phyloP scores from a whole-genome alignment of 1,140 invertebrate species.

The Sycophila sp. region DNA sequence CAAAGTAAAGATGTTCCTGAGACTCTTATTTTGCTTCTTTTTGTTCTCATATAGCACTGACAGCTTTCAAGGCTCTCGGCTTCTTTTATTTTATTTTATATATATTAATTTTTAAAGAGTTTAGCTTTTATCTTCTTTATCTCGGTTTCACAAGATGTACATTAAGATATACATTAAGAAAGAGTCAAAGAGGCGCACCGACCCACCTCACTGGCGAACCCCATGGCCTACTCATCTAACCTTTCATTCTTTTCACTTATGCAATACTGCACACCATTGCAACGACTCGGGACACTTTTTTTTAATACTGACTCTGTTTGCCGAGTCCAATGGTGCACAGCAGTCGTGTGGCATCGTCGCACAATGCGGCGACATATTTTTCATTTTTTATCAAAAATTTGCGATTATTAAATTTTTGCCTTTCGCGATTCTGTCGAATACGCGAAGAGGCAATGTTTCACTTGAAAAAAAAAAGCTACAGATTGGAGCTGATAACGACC shows the following conservation, averaged over 20 bases:
- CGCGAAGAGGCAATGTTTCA: too few species aligned
- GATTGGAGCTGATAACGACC: too few species aligned
- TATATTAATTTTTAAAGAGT: conserved; percentile 16
- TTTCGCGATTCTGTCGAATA: too few species aligned
- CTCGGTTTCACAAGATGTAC: conserved; percentile 28
- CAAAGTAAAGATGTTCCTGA: conserved; percentile 20
- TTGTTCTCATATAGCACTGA: conserved; percentile 37
- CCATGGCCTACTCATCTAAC: conserved; percentile 59
- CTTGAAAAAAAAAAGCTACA: too few species aligned
- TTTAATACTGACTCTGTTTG: too few species aligned
- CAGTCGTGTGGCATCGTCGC: not conserved
- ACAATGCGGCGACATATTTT: too few species aligned
- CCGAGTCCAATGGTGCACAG: conserved; percentile 2
- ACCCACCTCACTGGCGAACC: conserved; percentile 59
- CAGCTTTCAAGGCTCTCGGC: conserved; percentile 35
- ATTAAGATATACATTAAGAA: not conserved
- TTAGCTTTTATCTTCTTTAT: conserved; percentile 13
- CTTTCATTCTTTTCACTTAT: too few species aligned
- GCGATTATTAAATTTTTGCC: too few species aligned
- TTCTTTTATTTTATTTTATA: not conserved
- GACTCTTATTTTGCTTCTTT: conserved; percentile 3
- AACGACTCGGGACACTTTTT: not conserved
- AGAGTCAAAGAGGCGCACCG: conserved; percentile 57
- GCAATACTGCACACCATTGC: not conserved
- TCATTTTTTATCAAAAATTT: too few species aligned